A percentile compares a stretch with the other conserved stretches of the same genome.
Conservation (phyloP, 2,888 invertebrate species). For the Lucinisca nassula region DNA sequence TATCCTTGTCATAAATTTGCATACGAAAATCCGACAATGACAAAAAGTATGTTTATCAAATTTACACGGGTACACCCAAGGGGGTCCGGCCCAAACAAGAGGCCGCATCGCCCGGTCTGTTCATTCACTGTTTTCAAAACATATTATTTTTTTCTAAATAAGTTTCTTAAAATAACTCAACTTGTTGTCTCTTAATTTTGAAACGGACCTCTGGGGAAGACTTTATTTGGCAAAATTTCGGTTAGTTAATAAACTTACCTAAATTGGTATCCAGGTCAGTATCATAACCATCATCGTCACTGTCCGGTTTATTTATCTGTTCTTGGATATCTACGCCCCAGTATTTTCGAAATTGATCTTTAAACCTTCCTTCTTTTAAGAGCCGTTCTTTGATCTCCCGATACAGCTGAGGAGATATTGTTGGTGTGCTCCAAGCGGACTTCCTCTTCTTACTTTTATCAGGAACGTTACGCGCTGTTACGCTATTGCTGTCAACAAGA, state of each 20-base stretch:
- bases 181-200: no score
- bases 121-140: no score
- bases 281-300: slow-evolving; percentile 62
- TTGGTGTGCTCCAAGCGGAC: slow-evolving; percentile 41
- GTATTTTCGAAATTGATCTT: slow-evolving; percentile 46
- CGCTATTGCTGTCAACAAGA: slow-evolving; percentile 32
- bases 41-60: no score
- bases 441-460: background rate
- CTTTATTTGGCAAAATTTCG: no score
- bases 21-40: no score
- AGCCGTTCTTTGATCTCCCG: slow-evolving; percentile 31
- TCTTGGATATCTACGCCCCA: slow-evolving; percentile 34
- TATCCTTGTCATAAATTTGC: no score
- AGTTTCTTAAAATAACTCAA: no score
- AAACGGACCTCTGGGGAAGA: no score
- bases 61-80: no score
- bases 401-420: slow-evolving; percentile 27
- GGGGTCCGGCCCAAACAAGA: no score
- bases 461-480: background rate
- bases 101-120: no score
- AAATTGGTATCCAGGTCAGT: slow-evolving; percentile 55
- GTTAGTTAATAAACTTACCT: slow-evolving; percentile 33
- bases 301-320: slow-evolving; percentile 47
- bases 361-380: slow-evolving; percentile 59
- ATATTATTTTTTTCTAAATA: no score